Evolutionary conservation across 2,888 invertebrate genomes (phyloP).

Genomic region (Flexamia atlantica): DNA sequence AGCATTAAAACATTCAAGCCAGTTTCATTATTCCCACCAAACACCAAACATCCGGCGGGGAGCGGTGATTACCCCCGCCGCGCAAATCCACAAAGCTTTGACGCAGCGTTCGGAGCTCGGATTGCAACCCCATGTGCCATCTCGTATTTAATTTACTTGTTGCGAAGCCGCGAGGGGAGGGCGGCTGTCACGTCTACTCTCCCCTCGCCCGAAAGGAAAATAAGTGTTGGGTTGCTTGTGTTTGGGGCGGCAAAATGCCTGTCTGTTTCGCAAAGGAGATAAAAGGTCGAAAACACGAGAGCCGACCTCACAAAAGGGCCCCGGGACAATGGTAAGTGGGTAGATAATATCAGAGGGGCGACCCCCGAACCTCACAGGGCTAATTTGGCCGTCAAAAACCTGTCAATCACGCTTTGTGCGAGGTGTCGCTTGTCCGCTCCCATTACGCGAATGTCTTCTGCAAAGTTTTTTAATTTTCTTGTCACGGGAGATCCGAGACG

Average conservation of each 20-base stretch:
- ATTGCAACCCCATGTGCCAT: constrained; percentile 39
- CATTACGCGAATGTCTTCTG: constrained; percentile 49
- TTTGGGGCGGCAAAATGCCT: constrained; percentile 60
- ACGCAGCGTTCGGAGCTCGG: constrained; percentile 31
- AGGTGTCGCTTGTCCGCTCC: constrained; percentile 42
- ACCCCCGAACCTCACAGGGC: constrained; percentile 14
- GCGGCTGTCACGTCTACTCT: constrained; percentile 29
- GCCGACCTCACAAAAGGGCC: constrained; percentile 37
- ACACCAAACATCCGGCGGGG: too few species aligned
- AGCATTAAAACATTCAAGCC: too few species aligned
- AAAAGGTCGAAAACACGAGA: constrained; percentile 58
- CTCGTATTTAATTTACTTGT: constrained; percentile 56
- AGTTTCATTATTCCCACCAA: too few species aligned
- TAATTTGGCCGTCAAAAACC: constrained; percentile 62
- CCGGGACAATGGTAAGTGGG: constrained; percentile 61
- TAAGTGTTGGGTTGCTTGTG: constrained; percentile 59
- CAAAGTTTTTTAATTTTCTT: constrained; percentile 59
- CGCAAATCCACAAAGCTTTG: constrained; percentile 25
- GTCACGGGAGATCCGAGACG: constrained; percentile 12
- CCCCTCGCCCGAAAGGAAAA: constrained; percentile 47
- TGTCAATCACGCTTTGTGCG: constrained; percentile 52
- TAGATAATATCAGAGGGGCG: constrained; percentile 59
- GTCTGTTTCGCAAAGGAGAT: constrained; percentile 60
- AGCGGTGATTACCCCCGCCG: not conserved
- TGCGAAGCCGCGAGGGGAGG: constrained; percentile 43